Evolutionary conservation across 53 echinoderm and acorn worm genomes (phyloP).

Genomic region (Henricia sp.): DNA sequence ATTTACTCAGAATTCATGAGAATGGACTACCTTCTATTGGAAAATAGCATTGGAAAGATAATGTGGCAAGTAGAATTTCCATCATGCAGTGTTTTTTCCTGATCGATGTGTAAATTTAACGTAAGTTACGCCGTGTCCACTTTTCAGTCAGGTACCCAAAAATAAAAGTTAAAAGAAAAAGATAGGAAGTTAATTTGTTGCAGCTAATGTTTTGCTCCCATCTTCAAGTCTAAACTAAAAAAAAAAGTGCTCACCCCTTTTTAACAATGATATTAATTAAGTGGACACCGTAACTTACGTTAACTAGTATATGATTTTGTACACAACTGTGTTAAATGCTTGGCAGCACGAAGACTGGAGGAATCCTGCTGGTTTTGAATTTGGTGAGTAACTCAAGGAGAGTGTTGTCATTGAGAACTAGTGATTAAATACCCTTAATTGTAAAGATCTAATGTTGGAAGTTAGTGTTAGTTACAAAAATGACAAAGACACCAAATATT

Average conservation of each 20-base stretch:
- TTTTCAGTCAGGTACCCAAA: background rate
- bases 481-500: background rate
- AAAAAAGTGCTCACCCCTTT: background rate
- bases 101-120: background rate
- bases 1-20: background rate
- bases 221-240: background rate
- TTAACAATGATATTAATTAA: background rate
- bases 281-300: slow-evolving; percentile 12
- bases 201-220: background rate
- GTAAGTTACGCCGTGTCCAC: background rate
- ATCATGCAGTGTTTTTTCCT: background rate
- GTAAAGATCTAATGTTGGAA: background rate
- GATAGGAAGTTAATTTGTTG: background rate
- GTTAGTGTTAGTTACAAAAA: slow-evolving; percentile 3
- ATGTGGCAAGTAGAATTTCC: slow-evolving; percentile 5
- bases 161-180: background rate
- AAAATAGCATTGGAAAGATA: slow-evolving; percentile 11
- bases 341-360: background rate
- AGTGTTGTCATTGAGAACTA: background rate
- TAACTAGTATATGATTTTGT: background rate
- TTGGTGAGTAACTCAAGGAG: slow-evolving; percentile 5
- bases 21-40: slow-evolving; percentile 9
- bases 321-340: slow-evolving; percentile 1
- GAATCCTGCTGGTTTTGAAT: background rate
- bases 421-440: slow-evolving; percentile 7